Conservation (phyloP, 2,888 invertebrate species). For the Drosophila nigricruria region DNA sequence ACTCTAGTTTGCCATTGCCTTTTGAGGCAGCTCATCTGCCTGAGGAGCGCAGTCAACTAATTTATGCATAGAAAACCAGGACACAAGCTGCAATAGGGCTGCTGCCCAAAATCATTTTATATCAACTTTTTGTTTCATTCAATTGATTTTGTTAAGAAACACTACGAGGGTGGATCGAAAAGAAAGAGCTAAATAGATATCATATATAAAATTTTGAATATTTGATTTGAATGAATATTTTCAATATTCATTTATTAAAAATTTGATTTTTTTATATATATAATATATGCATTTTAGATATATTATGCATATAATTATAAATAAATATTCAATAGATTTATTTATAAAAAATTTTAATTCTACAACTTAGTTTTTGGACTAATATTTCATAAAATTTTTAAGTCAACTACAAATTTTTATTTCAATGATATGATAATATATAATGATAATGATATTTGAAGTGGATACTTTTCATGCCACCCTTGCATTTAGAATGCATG, state of each 20-base stretch:
- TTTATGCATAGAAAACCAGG: slow-evolving; percentile 56
- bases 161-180: slow-evolving; percentile 1
- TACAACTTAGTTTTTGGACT: background rate
- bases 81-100: slow-evolving; percentile 34
- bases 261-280: no score
- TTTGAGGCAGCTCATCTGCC: slow-evolving; percentile 25
- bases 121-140: slow-evolving; percentile 17
- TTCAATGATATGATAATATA: no score
- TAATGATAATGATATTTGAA: background rate
- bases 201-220: no score
- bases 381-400: background rate
- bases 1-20: slow-evolving; percentile 7
- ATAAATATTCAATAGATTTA: no score
- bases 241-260: no score
- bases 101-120: slow-evolving; percentile 32
- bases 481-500: slow-evolving; percentile 41
- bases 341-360: background rate
- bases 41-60: slow-evolving; percentile 20
- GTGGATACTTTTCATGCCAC: background rate
- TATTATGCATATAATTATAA: no score
- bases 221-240: no score
- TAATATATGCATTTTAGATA: no score
- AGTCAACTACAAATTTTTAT: background rate
- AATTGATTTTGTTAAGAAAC: slow-evolving; percentile 25
- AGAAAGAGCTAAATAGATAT: no score